phyloP scores from a whole-genome alignment of 2,797 vertebrate species.

The Argyrosomus regius region DNA sequence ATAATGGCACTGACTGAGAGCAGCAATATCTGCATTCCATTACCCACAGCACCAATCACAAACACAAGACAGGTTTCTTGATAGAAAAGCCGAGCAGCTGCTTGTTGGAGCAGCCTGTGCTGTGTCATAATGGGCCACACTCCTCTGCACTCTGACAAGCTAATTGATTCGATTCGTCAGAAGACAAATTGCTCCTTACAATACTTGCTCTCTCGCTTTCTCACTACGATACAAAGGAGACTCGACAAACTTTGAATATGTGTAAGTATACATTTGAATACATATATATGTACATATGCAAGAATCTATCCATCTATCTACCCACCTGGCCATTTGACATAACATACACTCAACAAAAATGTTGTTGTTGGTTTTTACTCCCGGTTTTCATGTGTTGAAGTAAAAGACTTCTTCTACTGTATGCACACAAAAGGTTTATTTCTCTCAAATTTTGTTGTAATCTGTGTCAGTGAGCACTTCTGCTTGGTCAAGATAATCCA shows the following conservation, averaged over 20 bases:
- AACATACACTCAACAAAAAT: no score
- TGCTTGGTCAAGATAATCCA: no score
- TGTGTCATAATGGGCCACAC: constrained; percentile 67
- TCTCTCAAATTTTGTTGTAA: no score
- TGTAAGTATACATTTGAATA: neutral
- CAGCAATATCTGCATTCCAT: constrained; percentile 61
- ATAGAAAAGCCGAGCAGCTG: constrained; percentile 57
- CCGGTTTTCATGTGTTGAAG: no score
- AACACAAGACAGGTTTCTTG: constrained; percentile 57
- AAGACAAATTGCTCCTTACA: constrained; percentile 59
- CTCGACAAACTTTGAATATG: constrained; percentile 16
- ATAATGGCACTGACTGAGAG: constrained; percentile 52
- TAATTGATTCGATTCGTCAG: constrained; percentile 69
- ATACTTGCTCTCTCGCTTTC: constrained; percentile 43
- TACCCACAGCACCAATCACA: constrained; percentile 54
- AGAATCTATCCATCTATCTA: neutral
- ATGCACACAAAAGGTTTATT: no score
- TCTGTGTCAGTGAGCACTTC: no score
- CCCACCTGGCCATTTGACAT: neutral
- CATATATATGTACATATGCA: neutral
- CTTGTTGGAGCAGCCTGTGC: constrained; percentile 57
- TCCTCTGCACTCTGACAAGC: constrained; percentile 66
- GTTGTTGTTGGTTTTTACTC: no score
- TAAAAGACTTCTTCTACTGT: no score
- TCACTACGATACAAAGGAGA: constrained; percentile 16